Base-by-base conservation (phyloP, 2,113 vertebrate genomes). In the Rhea pennata region DNA sequence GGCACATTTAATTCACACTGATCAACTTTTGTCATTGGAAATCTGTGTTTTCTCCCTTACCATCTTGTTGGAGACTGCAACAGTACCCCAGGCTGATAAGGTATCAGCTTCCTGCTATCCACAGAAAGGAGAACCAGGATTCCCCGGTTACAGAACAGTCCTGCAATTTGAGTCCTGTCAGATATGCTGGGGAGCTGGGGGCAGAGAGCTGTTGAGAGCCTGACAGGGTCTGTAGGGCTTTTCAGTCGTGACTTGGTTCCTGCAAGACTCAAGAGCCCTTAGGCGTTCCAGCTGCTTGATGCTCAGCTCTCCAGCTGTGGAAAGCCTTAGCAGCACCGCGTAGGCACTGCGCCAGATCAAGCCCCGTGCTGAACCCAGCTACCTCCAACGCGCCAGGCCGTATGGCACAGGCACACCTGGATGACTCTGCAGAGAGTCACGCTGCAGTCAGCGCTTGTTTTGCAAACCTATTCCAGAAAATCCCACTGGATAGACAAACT, bases 261-360 rank as follows among this genome's bases (percentile, higher is more conserved):
- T 10, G 75, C 39, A 15, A 1, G 0, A 13, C 61, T 6, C 31
- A 0, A 17, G 39, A 53, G 61, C 53, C 15, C 2, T 3, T 11
- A 3, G 12, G 0, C 1, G 7, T 8, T 36, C 56, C 76, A 31
- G 26, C 2, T 8, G 29, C 29, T 7, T 3, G 29, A 5, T 4
- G 56, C 64, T 56, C 54, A 15, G 40, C 59, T 40, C 14, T 12
- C 39, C 59, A 3, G 20, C 21, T 74, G 48, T 19, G 29, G 10
- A 50, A 26, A 40, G 23, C 15, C 33, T 33, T 16, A 4, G 6
- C 44, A 22, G 48, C 33, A 11, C 21, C 6, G 1, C 10, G n/a
- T 1, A 40, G 5, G 7, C 42, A n/a, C 1, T 1, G 2, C 7
- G 42, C 64, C 17, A 4, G 40, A 17, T 5, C 12, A 23, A 44